Evolutionary conservation across 2,888 invertebrate species (phyloP), one percentile per base, ranked within the genome.

Genomic region (Thera britannica): DNA sequence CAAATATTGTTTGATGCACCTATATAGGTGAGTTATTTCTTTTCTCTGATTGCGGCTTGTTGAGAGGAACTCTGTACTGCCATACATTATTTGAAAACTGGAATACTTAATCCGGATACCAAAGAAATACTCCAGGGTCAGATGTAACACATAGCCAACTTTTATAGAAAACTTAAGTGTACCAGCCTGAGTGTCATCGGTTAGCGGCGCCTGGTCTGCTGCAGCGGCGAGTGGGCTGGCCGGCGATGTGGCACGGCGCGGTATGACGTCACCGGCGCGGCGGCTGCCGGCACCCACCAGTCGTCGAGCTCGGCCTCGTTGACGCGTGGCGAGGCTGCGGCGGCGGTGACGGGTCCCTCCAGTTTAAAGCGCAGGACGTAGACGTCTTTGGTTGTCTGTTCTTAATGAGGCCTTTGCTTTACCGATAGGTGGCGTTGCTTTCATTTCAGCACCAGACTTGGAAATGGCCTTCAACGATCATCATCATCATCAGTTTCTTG

Each of bases 241-340:
- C 52, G 52, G 52, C 52, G 52, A 3, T 23, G 7, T 7, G 34
- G 52, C 23, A 5, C 52, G 52, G 52, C 2, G 52, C 49, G 52
- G 52, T 34, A 34, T 23, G 52, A 52, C 34, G 34, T 52, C 34
- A 49, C 12, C 49, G 49, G 52, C 23, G 8, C 52, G 34, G 34
- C 52, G 34, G 23, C 23, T 23, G 23, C 23, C 23, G 23, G 23
- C 23, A 23, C 23, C 23, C 23, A 23, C 23, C 23, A 52, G 52
- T 4, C 49, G 49, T 49, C 49, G 49, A 49, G 49, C 12, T 49
- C 49, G n/a, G 12, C 49, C 49, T 49, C 49, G 49, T 49, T 12
- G 49, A 52, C 52, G 52, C 52, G 52, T 7, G 52, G 34, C 52
- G 52, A 34, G 52, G 34, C 8, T 23, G 52, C 52, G 52, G 52